Percentiles rank a stretch among this genome's conserved stretches.
Conservation (phyloP, 2,113 vertebrate genomes). For the Myxocyprinus asiaticus region DNA sequence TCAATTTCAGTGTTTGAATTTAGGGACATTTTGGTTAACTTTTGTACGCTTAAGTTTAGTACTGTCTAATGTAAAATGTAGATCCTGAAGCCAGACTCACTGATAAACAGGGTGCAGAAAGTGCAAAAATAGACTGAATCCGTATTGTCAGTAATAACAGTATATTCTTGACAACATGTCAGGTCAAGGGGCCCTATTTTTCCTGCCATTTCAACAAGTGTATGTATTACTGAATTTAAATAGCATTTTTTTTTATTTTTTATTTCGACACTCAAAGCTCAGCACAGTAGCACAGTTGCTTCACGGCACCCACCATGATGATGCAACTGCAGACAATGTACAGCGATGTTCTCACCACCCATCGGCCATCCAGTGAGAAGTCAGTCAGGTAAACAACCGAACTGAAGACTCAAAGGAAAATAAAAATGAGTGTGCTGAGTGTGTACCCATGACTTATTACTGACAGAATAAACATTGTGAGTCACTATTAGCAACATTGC, state of each 20-base stretch:
- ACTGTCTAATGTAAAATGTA: too few relatives aligned
- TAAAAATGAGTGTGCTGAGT: background rate
- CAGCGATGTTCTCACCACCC: background rate
- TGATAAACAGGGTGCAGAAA: background rate
- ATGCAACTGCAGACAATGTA: background rate
- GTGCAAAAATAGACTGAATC: background rate
- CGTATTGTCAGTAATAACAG: conserved; percentile 3
- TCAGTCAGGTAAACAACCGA: background rate
- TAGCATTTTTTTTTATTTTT: background rate
- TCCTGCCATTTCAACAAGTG: background rate
- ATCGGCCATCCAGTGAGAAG: background rate
- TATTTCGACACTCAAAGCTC: background rate
- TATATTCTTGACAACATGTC: conserved; percentile 9
- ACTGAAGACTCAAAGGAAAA: background rate
- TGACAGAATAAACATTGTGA: background rate
- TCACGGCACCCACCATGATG: background rate
- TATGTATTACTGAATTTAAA: conserved; percentile 1
- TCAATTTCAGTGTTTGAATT: too few relatives aligned
- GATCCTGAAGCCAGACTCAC: too few relatives aligned
- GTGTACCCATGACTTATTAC: background rate
- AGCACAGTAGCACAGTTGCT: background rate
- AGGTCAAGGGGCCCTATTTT: too few relatives aligned
- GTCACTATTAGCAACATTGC: too few relatives aligned
- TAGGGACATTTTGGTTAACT: too few relatives aligned
- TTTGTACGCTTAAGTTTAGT: too few relatives aligned